Base-by-base conservation (phyloP, 53 echinoderm and acorn worm species). In the Actinopyga echinites region DNA sequence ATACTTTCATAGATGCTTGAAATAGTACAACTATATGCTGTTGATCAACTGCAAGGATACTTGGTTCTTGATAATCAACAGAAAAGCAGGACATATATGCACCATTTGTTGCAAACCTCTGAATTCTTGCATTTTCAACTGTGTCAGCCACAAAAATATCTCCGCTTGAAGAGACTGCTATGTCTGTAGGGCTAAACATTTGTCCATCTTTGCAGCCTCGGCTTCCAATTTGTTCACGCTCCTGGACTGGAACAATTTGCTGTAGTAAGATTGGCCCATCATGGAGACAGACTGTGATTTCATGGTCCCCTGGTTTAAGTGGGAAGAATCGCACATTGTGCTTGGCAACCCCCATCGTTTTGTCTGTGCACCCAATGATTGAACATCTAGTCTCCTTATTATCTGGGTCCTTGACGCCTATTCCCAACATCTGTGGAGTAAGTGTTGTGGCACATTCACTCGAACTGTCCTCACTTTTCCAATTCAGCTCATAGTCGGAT, bases 141-240 rank as follows among this genome's bases (percentile, higher is more conserved):
- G 95, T 89, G 81, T 95, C 95, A 5, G 95, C 95, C 4, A 95
- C 89, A 64, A 93, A 91, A 64, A 93, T 87, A 49, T 93, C 89
- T 0, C 95, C 93, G 13, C 82, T 81, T 17, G 81, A 85, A 24
- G 86, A 89, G 23, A 95, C 21, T 42, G 91, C 65, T 26, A 95
- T 69, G 31, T 93, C 93, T 23, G 95, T 95, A 6, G 93, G 93
- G 66, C 89, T 93, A 83, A 91, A 77, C 49, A 95, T 89, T 55
- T 91, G 91, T 13, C 93, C 95, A 20, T 69, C 67, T 3, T 89
- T 82, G 2, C 79, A 64, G 4, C 95, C 95, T 22, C 85, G 74
- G 45, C 93, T 82, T 28, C 95, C 95, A 20, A 95, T 91, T 77
- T 95, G 93, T 44, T 95, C 93, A 52, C 86, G 89, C 28, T 91